Evolutionary conservation across 1,140 invertebrate species (phyloP).

Genomic region (Dreissena polymorpha): DNA sequence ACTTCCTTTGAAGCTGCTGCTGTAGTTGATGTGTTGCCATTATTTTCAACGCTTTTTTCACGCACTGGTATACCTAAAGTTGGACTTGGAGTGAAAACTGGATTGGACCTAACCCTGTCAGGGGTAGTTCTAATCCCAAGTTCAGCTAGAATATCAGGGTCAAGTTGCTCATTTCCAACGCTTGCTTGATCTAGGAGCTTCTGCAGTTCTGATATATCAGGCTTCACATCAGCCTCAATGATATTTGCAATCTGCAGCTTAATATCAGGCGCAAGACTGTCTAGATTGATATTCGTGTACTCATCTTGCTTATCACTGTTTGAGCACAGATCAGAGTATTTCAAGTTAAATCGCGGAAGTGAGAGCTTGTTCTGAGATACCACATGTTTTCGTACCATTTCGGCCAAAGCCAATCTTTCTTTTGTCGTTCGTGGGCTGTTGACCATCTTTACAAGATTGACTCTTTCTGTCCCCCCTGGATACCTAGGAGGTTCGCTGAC

Average conservation of each 20-base stretch:
- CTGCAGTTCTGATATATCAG: constrained; percentile 43
- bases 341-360: constrained; percentile 48
- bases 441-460: constrained; percentile 40
- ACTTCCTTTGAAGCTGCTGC: too few relatives aligned
- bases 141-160: constrained; percentile 35
- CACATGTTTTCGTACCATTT: constrained; percentile 49
- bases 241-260: constrained; percentile 50
- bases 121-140: background rate
- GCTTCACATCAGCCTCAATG: constrained; percentile 52
- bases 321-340: constrained; percentile 39
- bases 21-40: too few relatives aligned
- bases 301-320: constrained; percentile 35
- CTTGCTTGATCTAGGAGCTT: constrained; percentile 36
- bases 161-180: constrained; percentile 33
- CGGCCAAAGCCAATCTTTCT: constrained; percentile 38
- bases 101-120: background rate
- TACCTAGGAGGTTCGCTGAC: constrained; percentile 3
- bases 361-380: constrained; percentile 50
- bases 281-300: constrained; percentile 25
- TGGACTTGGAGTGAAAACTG: background rate
- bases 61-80: background rate
- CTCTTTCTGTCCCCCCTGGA: background rate
- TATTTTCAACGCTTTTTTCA: too few relatives aligned
- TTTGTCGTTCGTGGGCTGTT: constrained; percentile 49
- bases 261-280: constrained; percentile 33